Evolutionary conservation across 2,797 vertebrate genomes (phyloP), one percentile per base, ranked within the genome.

Genomic region (Acanthurus lineatus): DNA sequence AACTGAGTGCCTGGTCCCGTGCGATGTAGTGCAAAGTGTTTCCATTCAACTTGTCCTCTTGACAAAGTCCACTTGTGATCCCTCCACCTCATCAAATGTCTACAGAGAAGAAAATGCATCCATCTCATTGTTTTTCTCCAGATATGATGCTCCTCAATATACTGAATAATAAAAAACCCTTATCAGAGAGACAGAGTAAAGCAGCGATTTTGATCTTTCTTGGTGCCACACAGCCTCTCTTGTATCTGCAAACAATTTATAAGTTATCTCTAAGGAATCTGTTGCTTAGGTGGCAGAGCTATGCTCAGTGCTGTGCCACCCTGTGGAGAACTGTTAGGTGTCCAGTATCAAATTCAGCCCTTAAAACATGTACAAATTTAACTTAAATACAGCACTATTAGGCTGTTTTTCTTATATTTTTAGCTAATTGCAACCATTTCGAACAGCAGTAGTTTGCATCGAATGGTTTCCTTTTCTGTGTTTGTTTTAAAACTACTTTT

Each of bases 181-280:
- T 16, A 68, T 58, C 40, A 56, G 12, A 56, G 38, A 69, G 35
- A 59, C 16, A 17, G 16, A 19, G 10, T 66, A 62, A 81, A 69
- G 69, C 48, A 52, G 35, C 77, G 56, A 20, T 65, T 69, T 57
- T 84, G 45, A 9, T 70, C 22, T 66, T 56, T 42, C 45, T 73
- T 20, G 16, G 57, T 73, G 59, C 67, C 76, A 74, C 57, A 28
- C 47, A 65, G 38, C 62, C 64, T 74, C 49, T 57, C 68, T 54
- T 47, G 65, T 82, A 90, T 85, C 83, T 87, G 88, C 69, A 77
- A 85, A 87, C 70, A 82, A 35, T 83, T 86, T 86, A 81, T 52
- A 47, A 52, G 53, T 65, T 20, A 86, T 87, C 67, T 81, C 73
- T 64, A 77, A 70, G 42, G 79, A 71, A 79, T 86, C 73, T 66